phyloP scores from a whole-genome alignment of 2,113 vertebrate genomes.

The Colaptes auratus region DNA sequence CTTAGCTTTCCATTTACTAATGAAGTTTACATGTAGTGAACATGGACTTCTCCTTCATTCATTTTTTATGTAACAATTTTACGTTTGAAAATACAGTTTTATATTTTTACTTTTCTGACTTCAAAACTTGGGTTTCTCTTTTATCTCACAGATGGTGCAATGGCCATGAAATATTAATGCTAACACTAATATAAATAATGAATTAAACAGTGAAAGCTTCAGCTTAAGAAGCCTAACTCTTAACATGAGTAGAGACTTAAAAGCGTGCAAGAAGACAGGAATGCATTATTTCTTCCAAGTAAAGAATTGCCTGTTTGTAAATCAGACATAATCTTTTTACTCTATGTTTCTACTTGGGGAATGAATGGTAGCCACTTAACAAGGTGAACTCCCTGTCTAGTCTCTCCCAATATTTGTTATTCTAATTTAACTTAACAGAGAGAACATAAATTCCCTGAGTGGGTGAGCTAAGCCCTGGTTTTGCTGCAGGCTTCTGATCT shows the following conservation, averaged over 20 bases:
- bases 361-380: slow-evolving; percentile 42
- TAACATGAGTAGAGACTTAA: neutral
- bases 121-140: neutral
- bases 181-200: slow-evolving; percentile 56
- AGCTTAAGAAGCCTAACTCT: neutral
- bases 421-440: slow-evolving; percentile 60
- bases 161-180: slow-evolving; percentile 46
- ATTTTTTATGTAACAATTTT: neutral
- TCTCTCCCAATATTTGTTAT: slow-evolving; percentile 56
- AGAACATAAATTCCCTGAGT: slow-evolving; percentile 46
- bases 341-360: slow-evolving; percentile 26
- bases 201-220: slow-evolving; percentile 39
- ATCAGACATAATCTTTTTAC: slow-evolving; percentile 16
- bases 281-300: neutral
- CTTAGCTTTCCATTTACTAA: slow-evolving; percentile 3
- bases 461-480: slow-evolving; percentile 25
- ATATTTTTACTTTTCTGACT: neutral
- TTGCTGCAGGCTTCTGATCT: slow-evolving; percentile 60
- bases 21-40: neutral
- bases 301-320: neutral
- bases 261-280: neutral
- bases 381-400: slow-evolving; percentile 53
- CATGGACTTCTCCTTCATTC: neutral
- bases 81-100: neutral
- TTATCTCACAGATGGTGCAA: neutral